phyloP scores from a whole-genome alignment of 2,113 vertebrate species.

The Actenoides hombroni region DNA sequence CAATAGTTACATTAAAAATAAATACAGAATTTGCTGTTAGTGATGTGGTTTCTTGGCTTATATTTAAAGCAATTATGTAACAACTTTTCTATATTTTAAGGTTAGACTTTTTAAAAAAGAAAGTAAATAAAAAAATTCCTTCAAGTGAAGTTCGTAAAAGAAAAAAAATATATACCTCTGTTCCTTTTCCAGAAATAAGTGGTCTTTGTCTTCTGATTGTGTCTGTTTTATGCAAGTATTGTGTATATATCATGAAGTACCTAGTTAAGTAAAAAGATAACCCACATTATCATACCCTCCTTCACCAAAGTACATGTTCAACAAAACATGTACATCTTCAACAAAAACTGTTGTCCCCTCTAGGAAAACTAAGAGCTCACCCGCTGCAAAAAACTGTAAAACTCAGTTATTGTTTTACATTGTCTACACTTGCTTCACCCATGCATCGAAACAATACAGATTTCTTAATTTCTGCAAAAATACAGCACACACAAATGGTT shows the following conservation, averaged over 20 bases:
- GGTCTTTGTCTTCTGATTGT: neutral
- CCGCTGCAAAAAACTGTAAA: too few relatives aligned
- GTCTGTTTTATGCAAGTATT: neutral
- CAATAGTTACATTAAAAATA: neutral
- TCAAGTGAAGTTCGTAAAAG: neutral
- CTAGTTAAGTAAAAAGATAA: neutral
- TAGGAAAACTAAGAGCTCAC: too few relatives aligned
- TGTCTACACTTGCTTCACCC: too few relatives aligned
- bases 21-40: neutral
- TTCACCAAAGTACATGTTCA: too few relatives aligned
- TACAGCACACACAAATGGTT: too few relatives aligned
- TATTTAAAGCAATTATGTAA: neutral
- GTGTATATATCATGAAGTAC: neutral
- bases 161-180: neutral
- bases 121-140: neutral
- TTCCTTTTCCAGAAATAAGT: neutral
- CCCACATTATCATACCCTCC: too few relatives aligned
- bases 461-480: too few relatives aligned
- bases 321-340: too few relatives aligned
- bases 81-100: neutral
- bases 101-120: neutral
- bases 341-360: too few relatives aligned
- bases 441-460: too few relatives aligned
- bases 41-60: neutral
- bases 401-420: too few relatives aligned